Percentiles rank a stretch among this genome's conserved stretches.
Conservation (phyloP, 2,888 invertebrate species). For the Theodoxus fluviatilis region DNA sequence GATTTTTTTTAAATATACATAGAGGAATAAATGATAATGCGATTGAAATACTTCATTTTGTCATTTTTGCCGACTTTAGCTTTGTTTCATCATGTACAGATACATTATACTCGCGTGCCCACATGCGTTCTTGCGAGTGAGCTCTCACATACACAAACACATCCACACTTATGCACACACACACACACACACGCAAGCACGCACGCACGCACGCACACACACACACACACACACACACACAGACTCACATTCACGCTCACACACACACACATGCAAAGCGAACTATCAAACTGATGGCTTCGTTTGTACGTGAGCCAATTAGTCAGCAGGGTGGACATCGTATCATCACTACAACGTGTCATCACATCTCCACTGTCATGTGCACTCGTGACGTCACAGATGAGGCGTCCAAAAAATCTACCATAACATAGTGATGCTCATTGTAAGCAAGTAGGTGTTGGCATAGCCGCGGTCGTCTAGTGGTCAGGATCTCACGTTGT, state of each 20-base stretch:
- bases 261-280: background rate
- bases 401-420: too few species aligned
- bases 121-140: too few species aligned
- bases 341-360: too few species aligned
- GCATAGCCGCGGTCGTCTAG: too few species aligned
- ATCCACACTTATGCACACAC: background rate
- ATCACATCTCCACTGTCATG: too few species aligned
- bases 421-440: too few species aligned
- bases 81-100: background rate
- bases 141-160: too few species aligned
- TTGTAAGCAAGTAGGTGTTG: too few species aligned
- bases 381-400: too few species aligned
- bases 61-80: background rate
- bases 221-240: slow-evolving; percentile 3
- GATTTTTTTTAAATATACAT: too few species aligned
- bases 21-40: too few species aligned
- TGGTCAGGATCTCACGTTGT: too few species aligned
- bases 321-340: background rate
- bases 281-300: background rate
- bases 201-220: background rate
- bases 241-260: background rate
- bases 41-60: background rate
- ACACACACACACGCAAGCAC: background rate
- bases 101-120: background rate
- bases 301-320: background rate